Base-by-base conservation (phyloP, 2,113 vertebrate genomes). In the Heliornis fulica region DNA sequence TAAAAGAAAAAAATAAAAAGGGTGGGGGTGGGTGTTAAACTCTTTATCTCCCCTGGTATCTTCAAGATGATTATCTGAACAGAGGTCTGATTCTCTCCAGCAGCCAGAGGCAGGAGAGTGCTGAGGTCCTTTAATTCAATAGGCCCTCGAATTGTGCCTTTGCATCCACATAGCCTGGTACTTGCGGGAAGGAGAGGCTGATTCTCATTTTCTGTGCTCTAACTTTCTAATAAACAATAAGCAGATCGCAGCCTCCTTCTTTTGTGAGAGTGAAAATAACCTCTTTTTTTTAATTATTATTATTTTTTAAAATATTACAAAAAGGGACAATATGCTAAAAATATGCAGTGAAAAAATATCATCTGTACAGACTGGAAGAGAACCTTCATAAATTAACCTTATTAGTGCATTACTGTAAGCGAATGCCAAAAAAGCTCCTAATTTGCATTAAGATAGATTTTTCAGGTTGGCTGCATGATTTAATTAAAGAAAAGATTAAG, bases 401-500 rank as follows among this genome's bases (percentile, higher is more conserved):
- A 99, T 99, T 99, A 99, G 99, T 99, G 99, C 99, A 99, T 99
- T 99, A 99, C 99, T 99, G 99, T 99, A 99, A 99, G 99, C 98
- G 99, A 99, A 99, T 99, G 99, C 99, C 99, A 99, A 99, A 99
- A 99, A 99, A 99, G 98, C 98, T 98, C 98, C 99, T 99, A 99
- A 99, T 99, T 99, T 99, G 99, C 99, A 99, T 99, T 99, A 99
- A 99, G 99, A 99, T 99, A 99, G 99, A 99, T 99, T 99, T 99
- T 99, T 99, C 99, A 99, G 99, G 99, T 99, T 99, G 99, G 98
- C 99, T 99, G 99, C 99, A 99, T 99, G 99, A 99, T 99, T 99
- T 99, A 99, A 99, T 99, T 99, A 99, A 99, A 99, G 99, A 99
- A 99, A 99, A 99, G 99, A 99, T 99, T 99, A 99, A 99, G 99